Base-by-base conservation (phyloP, 2,888 invertebrate species). In the Stenichneumon culpator region DNA sequence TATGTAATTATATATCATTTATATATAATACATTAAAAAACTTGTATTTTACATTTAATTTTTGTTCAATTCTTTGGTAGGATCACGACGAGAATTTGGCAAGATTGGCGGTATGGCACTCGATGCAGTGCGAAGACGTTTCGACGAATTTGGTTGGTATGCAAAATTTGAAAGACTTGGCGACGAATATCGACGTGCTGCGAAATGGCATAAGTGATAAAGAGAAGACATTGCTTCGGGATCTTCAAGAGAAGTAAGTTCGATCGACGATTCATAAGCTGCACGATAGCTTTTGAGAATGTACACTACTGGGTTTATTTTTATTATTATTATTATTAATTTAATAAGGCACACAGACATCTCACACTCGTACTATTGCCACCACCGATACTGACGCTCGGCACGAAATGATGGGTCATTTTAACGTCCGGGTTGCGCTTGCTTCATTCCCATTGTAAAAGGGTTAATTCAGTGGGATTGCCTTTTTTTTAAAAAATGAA, bases 81-180 rank as follows among this genome's bases (percentile, higher is more conserved):
- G 94, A 94, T 82, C 94, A 95, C 69, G 94, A 95, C 63, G 95
- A 97, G 6, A 97, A 97, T 94, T 92, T 98, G 32, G 97, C 96
- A 3, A 96, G 96, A 90, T 93, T 98, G 54, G 97, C 97, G 11
- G 95, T 96, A 79, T 96, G 96, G 95, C 95, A 96, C 91, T 95
- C 96, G 0, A 93, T 96, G 65, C 95, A 97, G 90, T 95, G 94
- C 6, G 88, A 92, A 14, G 96, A 95, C 50, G 95, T 97, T 44
- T 95, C 96, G 86, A 97, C 97, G 0, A 96, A 97, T 91, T 93
- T 98, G 32, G 96, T 97, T 87, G 98, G 98, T 74, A 97, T 98
- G 95, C 96, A 96, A 93, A 97, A 95, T 91, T 93, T 94, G 75
- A 93, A 95, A 6, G 94, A 97, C 87, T 93, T 98, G 36, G 90